Percentiles rank a stretch among this genome's conserved stretches.
Conservation (phyloP, 2,113 vertebrate species). For the Festucalex cinctus region DNA sequence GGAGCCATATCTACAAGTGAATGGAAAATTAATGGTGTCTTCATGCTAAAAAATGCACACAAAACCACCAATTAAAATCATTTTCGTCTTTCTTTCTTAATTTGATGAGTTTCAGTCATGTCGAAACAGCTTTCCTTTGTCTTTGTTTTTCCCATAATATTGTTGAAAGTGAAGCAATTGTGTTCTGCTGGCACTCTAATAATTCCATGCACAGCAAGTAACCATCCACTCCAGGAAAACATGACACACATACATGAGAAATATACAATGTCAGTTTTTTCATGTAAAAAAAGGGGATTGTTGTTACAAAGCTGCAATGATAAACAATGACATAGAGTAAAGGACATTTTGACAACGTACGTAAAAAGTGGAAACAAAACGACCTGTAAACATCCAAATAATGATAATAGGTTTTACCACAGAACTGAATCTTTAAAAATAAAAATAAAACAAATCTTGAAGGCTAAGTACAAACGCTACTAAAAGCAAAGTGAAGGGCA, state of each 20-base stretch:
- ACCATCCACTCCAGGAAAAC: not conserved
- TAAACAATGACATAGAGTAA: not conserved
- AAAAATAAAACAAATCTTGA: not conserved
- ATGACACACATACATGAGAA: not conserved
- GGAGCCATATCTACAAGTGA: conserved; percentile 78
- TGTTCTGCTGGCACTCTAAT: not conserved
- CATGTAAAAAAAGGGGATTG: not conserved
- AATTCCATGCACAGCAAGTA: not conserved
- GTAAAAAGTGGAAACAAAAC: too few species aligned
- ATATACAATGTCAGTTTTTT: not conserved
- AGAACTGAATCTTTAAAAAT: not conserved
- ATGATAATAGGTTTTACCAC: not conserved
- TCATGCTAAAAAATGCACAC: not conserved
- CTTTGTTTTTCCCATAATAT: not conserved
- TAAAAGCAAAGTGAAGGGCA: not conserved
- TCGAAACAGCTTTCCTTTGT: not conserved
- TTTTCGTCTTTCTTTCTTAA: too few species aligned
- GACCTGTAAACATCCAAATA: not conserved
- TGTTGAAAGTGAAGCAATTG: not conserved
- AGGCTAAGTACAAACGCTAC: not conserved
- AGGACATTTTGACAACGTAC: not conserved
- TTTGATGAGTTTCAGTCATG: too few species aligned
- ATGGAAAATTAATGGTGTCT: not conserved
- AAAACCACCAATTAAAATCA: not conserved
- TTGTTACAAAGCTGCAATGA: not conserved